Conservation (phyloP, 2,113 vertebrate genomes). For the Cyrtonyx montezumae region DNA sequence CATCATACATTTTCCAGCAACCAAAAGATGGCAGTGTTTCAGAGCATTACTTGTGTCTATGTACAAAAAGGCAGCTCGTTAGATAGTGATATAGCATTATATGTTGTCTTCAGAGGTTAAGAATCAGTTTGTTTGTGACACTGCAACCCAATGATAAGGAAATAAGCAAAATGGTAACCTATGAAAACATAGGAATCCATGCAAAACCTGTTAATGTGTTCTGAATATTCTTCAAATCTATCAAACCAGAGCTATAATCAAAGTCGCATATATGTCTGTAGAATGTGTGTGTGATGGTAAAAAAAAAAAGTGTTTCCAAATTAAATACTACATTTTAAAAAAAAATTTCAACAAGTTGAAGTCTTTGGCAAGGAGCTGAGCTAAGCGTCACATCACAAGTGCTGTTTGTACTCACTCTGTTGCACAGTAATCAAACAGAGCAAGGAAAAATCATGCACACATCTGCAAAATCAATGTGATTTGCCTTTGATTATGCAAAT, state of each 20-base stretch:
- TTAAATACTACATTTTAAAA: neutral
- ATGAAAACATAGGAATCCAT: neutral
- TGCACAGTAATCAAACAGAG: neutral
- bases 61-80: neutral
- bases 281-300: neutral
- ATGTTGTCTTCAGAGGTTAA: neutral
- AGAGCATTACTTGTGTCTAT: neutral
- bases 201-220: neutral
- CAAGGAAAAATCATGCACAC: neutral
- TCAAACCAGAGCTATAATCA: neutral
- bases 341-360: neutral
- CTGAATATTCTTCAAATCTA: neutral
- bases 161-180: neutral
- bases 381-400: neutral
- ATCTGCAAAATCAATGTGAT: neutral
- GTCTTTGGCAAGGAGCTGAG: neutral
- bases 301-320: neutral
- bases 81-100: neutral
- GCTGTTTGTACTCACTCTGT: neutral
- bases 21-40: conserved; percentile 67
- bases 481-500: neutral
- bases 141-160: neutral
- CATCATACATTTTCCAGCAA: neutral
- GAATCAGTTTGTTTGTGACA: neutral
- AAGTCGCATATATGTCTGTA: neutral